Conservation (phyloP, 2,113 vertebrate species). For the Oenanthe oenanthe region DNA sequence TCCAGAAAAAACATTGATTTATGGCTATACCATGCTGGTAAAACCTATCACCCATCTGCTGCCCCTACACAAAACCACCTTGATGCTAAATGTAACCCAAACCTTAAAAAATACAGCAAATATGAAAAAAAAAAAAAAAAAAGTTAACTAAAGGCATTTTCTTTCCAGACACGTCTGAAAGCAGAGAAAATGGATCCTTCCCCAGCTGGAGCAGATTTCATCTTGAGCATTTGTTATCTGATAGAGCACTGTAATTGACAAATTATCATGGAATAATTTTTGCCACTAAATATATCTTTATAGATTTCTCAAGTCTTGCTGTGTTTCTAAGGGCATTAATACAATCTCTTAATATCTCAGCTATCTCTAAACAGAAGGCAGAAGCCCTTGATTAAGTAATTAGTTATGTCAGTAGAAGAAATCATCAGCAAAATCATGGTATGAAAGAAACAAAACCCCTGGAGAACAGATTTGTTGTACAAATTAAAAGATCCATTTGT, state of each 20-base stretch:
- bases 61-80: neutral
- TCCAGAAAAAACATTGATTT: neutral
- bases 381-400: slow-evolving; percentile 43
- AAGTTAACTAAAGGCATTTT: neutral
- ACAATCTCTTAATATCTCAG: slow-evolving; percentile 9
- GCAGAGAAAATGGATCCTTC: neutral
- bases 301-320: slow-evolving; percentile 26
- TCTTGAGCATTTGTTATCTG: neutral
- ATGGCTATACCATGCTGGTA: neutral
- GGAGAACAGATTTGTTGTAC: neutral
- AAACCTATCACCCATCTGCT: neutral
- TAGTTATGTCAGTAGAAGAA: slow-evolving; percentile 28
- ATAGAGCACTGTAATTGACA: slow-evolving; percentile 38
- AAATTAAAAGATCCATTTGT: neutral
- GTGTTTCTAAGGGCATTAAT: slow-evolving; percentile 37
- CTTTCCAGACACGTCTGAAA: slow-evolving; percentile 19
- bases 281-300: slow-evolving; percentile 27
- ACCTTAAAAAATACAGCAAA: neutral
- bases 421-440: neutral
- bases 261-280: slow-evolving; percentile 48
- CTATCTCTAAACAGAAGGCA: slow-evolving; percentile 28
- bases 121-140: rapidly evolving
- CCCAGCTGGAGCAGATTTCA: slow-evolving; percentile 24
- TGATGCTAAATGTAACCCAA: neutral
- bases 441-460: neutral